Evolutionary conservation across 1,140 invertebrate genomes (phyloP).

Genomic region (Orius laevigatus): DNA sequence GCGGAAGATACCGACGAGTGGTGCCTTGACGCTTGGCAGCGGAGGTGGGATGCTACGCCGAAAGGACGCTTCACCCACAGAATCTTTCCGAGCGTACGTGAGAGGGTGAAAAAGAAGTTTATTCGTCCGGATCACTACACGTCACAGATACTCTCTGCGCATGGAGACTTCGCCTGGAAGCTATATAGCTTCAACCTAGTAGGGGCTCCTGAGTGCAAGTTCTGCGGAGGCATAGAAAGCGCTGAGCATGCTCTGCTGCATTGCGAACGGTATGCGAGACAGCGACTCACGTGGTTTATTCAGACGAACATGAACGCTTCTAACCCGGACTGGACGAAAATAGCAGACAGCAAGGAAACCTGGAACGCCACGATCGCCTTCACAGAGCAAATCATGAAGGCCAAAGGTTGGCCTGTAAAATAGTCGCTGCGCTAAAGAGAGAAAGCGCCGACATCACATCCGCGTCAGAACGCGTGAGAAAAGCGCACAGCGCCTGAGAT

Average conservation of each 20-base stretch:
- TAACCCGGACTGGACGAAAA: too few relatives aligned
- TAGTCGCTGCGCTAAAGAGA: too few relatives aligned
- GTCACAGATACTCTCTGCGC: constrained; percentile 6
- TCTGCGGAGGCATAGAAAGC: too few relatives aligned
- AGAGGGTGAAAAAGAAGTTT: background rate
- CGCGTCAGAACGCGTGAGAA: background rate
- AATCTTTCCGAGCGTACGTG: background rate
- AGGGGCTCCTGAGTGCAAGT: background rate
- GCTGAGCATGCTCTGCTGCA: too few relatives aligned
- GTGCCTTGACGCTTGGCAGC: constrained; percentile 12
- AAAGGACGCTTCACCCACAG: constrained; percentile 18
- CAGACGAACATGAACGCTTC: background rate
- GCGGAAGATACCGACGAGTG: background rate
- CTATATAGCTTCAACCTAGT: background rate
- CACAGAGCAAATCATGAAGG: background rate
- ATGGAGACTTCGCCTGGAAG: constrained; percentile 8
- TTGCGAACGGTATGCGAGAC: too few relatives aligned
- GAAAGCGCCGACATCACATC: too few relatives aligned
- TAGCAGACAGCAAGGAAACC: too few relatives aligned
- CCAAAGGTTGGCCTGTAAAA: background rate
- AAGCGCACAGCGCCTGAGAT: background rate
- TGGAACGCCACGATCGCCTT: too few relatives aligned
- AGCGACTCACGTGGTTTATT: background rate
- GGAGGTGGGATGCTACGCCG: constrained; percentile 10
- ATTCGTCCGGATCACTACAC: constrained; percentile 8